Evolutionary conservation across 1,140 invertebrate species (phyloP), one percentile per base, ranked within the genome.

Genomic region (Pogonomyrmex californicus): DNA sequence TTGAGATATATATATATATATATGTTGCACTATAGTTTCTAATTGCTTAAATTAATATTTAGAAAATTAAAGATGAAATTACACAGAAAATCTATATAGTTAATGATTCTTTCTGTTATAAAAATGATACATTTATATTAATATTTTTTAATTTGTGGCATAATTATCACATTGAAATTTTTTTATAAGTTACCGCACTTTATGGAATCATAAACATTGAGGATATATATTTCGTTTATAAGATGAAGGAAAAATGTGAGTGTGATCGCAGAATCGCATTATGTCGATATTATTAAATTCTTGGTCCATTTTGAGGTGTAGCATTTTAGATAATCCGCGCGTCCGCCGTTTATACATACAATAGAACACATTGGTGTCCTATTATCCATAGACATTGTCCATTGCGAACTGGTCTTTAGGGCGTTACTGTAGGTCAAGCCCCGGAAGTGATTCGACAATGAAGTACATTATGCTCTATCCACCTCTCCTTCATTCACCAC

Each of bases 391-490:
- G 90, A 92, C 91, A 92, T 93, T 94, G 93, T 93, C 88, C 87
- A 89, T 23, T 70, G 82, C 85, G 85, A 87, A 90, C 89, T 79
- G 79, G 90, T 88, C 89, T 63, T 85, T 91, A 81, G 86, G 92
- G 91, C 91, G 92, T 91, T 90, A 79, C 87, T 89, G 81, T 60
- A 91, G 91, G 92, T 93, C 93, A 92, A 93, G 91, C 92, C 91
- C 93, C 94, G 93, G 94, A 95, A 94, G 83, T 92, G 92, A 92
- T 91, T 93, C 90, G 86, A 94, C 94, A 95, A 95, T 93, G 91
- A 91, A 60, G 88, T 71, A 93, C 90, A 94, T 92, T 92, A 92
- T 93, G 85, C 66, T 79, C 36, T 75, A 23, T 73, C 62, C 87
- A 65, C 41, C 66, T 87, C 68, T 54, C 54, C 79, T 89, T 86